phyloP scores from a whole-genome alignment of 2,888 invertebrate genomes.

The Falcaria lacertinaria region DNA sequence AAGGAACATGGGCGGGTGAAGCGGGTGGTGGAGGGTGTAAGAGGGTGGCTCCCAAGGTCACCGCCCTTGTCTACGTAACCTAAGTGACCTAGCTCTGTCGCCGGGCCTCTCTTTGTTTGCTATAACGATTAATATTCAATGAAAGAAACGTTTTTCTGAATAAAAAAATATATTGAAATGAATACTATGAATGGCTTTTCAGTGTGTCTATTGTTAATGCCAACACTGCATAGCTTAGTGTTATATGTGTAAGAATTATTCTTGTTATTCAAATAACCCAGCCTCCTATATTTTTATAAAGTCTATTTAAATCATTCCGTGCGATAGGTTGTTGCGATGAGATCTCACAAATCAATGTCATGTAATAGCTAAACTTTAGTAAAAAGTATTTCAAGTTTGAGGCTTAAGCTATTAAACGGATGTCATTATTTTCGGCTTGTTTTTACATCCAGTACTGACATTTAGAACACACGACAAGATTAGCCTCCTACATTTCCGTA shows the following conservation, averaged over 20 bases:
- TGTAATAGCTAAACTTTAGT: not conserved
- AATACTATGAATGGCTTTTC: no score
- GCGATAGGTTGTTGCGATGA: not conserved
- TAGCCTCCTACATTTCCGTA: no score
- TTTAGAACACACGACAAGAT: not conserved
- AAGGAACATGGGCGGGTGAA: slow-evolving; percentile 11
- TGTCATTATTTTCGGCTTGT: not conserved
- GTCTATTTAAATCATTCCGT: not conserved
- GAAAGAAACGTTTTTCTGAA: slow-evolving; percentile 19
- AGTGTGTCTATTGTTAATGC: no score
- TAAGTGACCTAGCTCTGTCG: slow-evolving; percentile 64
- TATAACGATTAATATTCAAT: slow-evolving; percentile 60
- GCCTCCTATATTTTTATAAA: no score
- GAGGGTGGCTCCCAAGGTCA: slow-evolving; percentile 61
- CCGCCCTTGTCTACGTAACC: slow-evolving; percentile 69
- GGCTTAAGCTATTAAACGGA: not conserved
- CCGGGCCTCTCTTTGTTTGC: slow-evolving; percentile 42
- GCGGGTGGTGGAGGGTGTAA: slow-evolving; percentile 16
- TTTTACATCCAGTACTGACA: not conserved
- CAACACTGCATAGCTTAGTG: no score
- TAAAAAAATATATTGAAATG: no score
- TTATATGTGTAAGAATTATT: no score
- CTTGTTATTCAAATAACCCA: no score
- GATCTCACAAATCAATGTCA: not conserved
- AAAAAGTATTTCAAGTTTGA: not conserved